Evolutionary conservation across 2,113 vertebrate genomes (phyloP).

Genomic region (Cephalopterus ornatus): DNA sequence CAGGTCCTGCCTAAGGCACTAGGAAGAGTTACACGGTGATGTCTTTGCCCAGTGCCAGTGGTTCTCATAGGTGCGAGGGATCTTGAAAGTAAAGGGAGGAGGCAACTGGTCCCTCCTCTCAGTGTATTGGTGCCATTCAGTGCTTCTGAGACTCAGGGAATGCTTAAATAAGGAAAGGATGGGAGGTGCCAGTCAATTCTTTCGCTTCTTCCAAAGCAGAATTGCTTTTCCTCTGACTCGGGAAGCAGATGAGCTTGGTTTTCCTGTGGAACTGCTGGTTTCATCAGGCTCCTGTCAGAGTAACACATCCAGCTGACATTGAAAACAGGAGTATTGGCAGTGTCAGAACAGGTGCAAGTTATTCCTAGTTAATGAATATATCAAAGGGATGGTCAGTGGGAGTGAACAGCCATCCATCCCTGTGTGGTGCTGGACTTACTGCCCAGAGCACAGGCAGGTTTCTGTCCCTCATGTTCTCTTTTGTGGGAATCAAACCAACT

Average conservation of each 20-base stretch:
- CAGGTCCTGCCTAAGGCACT: background rate
- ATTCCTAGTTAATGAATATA: rapidly evolving
- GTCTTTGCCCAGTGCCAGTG: background rate
- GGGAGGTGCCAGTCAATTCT: no score
- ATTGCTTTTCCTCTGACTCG: background rate
- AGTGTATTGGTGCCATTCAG: rapidly evolving
- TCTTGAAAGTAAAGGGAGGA: background rate
- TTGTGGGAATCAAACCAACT: background rate
- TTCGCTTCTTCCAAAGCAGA: background rate
- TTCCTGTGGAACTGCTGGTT: background rate
- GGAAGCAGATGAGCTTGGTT: background rate
- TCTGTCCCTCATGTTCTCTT: background rate
- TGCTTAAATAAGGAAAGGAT: background rate
- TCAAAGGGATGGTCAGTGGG: background rate
- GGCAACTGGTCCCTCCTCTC: background rate
- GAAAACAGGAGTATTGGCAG: background rate
- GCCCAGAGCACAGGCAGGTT: rapidly evolving
- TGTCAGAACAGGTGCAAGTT: background rate
- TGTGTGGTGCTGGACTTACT: background rate
- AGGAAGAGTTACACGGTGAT: background rate
- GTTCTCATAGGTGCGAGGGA: background rate
- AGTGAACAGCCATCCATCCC: no score
- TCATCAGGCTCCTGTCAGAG: background rate
- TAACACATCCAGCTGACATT: background rate
- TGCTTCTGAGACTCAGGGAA: background rate